These are phyloP conservation scores for Diplolepis rosae DNA, from an alignment of 2,888 invertebrate genomes.

Conservation along the genomic window DNA sequence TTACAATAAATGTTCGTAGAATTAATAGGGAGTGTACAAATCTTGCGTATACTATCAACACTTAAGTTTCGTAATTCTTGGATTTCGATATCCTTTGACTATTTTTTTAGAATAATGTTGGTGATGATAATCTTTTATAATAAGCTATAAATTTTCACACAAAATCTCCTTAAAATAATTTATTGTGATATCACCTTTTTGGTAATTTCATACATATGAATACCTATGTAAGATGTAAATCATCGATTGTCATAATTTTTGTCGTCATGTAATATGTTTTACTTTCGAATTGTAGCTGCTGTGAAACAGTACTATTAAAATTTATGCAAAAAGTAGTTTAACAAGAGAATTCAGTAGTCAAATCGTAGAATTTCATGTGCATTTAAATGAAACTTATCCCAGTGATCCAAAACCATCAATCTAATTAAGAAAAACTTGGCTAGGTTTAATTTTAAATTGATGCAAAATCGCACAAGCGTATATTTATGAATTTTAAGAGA, in stretches of 20 bases:
- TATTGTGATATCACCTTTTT: background rate
- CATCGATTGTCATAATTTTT: background rate
- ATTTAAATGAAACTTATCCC: background rate
- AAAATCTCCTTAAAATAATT: background rate
- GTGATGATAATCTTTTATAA: background rate
- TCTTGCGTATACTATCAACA: background rate
- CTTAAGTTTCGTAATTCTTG: background rate
- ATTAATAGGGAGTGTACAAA: background rate
- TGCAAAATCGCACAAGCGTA: background rate
- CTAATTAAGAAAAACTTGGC: background rate
- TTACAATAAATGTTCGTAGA: background rate
- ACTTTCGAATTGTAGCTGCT: background rate
- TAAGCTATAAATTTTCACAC: slow-evolving; percentile 6
- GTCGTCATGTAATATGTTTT: background rate
- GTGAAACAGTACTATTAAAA: background rate
- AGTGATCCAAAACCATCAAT: background rate
- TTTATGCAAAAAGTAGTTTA: background rate
- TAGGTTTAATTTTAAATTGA: background rate
- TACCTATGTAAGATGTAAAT: background rate
- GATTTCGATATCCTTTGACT: background rate
- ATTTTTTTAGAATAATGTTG: background rate
- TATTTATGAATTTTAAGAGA: background rate
- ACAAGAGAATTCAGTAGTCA: background rate
- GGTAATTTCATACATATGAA: background rate
- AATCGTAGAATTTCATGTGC: background rate